Base-by-base conservation (phyloP, 2,113 vertebrate genomes). In the Montifringilla adamsi region DNA sequence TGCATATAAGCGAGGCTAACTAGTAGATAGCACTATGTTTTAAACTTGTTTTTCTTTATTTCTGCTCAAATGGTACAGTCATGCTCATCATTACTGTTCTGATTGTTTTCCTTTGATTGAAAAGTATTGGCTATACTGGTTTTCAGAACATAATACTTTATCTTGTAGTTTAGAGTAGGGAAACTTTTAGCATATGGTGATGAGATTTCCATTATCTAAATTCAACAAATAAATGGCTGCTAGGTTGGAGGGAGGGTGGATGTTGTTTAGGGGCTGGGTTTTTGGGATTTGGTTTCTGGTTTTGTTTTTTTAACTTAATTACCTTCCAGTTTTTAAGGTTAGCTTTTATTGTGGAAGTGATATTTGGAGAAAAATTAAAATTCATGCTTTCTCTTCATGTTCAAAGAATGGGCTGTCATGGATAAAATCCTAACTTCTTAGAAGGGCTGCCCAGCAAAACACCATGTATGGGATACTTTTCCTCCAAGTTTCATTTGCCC, bases 371-470 rank as follows among this genome's bases (percentile, higher is more conserved):
- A 72, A 37, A 52, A 64, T 15, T 15, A 37, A 20, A 92, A 50
- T 18, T 37, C 17, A 12, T 31, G 33, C 21, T 89, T 90, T 77
- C 68, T 77, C 21, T 88, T 91, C 13, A 66, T 14, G 15, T 90
- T 90, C 64, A 75, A 19, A 7, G 1, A 18, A 13, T 75, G 92
- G 90, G 90, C 86, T 75, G 90, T 82, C 80, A 18, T 78, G 95
- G 95, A 96, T 96, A 60, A 95, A 96, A 97, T 96, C 93, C 93
- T 39, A 46, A 70, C 92, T 96, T 95, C 96, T 84, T 84, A 96
- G 96, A 90, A 96, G 95, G 95, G n/a, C 93, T 84, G 92, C 93
- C 92, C 95, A 89, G 63, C 47, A 87, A 56, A 96, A 87, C 37
- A 41, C 53, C 59, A 26, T 5, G 4, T 41, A 21, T 62, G 50